Conservation (phyloP, 2,888 invertebrate species). For the Agapostemon virescens region DNA sequence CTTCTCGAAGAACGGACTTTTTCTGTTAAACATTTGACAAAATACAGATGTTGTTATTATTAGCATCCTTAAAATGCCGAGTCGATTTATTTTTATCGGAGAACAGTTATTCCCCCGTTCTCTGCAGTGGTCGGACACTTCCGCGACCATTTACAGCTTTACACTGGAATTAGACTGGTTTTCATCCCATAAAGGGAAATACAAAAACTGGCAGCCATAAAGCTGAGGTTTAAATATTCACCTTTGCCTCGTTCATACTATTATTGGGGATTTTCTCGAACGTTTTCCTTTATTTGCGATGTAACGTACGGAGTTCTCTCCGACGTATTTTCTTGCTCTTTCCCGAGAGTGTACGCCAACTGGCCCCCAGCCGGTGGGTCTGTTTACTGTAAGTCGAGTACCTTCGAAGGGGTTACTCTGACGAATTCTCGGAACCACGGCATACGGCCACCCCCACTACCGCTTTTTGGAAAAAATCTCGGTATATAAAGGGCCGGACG, state of each 20-base stretch:
- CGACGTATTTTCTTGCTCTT: too few relatives aligned
- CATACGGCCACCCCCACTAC: too few relatives aligned
- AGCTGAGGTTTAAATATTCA: slow-evolving; percentile 13
- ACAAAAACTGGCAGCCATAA: not conserved
- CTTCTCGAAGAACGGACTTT: too few relatives aligned
- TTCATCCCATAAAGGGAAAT: slow-evolving; percentile 3
- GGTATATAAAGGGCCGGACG: too few relatives aligned
- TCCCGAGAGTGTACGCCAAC: too few relatives aligned
- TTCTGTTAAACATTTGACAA: not conserved
- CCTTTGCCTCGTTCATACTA: not conserved
- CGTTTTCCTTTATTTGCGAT: not conserved
- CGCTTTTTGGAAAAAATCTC: too few relatives aligned
- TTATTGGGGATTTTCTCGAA: slow-evolving; percentile 4
- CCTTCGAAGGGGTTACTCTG: too few relatives aligned
- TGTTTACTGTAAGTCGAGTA: too few relatives aligned
- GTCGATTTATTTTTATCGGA: not conserved
- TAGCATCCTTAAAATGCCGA: not conserved
- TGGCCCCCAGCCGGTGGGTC: too few relatives aligned
- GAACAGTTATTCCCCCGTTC: not conserved
- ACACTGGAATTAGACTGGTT: not conserved
- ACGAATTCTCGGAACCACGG: too few relatives aligned
- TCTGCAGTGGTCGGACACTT: not conserved
- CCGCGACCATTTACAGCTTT: slow-evolving; percentile 3
- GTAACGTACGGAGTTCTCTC: too few relatives aligned
- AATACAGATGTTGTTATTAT: not conserved